Conservation (phyloP, 2,888 invertebrate species). For the Sclerodermus sp. region DNA sequence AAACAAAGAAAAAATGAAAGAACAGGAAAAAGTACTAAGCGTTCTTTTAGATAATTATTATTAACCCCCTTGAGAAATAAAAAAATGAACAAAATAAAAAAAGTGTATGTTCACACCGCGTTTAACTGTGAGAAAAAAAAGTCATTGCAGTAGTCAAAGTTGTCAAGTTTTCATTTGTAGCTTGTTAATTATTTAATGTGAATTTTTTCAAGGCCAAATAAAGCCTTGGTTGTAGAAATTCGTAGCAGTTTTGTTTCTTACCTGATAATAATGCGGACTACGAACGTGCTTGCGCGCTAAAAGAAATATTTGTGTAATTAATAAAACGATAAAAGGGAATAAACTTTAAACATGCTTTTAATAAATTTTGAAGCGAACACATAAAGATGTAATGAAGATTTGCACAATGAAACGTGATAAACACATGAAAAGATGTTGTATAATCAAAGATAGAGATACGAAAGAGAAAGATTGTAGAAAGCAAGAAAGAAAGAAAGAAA, state of each 20-base stretch:
- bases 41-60: slow-evolving; percentile 51
- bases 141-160: slow-evolving; percentile 23
- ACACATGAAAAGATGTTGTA: not conserved
- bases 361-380: not conserved
- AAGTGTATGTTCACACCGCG: slow-evolving; percentile 37
- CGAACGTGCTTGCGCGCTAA: too few species aligned
- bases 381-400: too few species aligned
- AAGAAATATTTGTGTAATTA: too few species aligned
- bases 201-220: slow-evolving; percentile 19
- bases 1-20: slow-evolving; percentile 3
- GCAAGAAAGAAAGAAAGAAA: too few species aligned
- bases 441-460: slow-evolving; percentile 5
- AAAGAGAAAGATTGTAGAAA: too few species aligned
- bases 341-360: too few species aligned
- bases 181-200: slow-evolving; percentile 35
- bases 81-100: slow-evolving; percentile 28
- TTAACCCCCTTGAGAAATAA: slow-evolving; percentile 35
- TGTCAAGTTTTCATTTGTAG: slow-evolving; percentile 33
- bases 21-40: slow-evolving; percentile 55
- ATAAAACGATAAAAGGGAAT: too few species aligned
- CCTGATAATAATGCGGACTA: slow-evolving; percentile 2
- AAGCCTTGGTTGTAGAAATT: not conserved
- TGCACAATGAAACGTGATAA: slow-evolving; percentile 6
- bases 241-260: too few species aligned
- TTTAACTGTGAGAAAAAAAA: slow-evolving; percentile 23